Base-by-base conservation (phyloP, 2,888 invertebrate species). In the Epicampocera succincta region DNA sequence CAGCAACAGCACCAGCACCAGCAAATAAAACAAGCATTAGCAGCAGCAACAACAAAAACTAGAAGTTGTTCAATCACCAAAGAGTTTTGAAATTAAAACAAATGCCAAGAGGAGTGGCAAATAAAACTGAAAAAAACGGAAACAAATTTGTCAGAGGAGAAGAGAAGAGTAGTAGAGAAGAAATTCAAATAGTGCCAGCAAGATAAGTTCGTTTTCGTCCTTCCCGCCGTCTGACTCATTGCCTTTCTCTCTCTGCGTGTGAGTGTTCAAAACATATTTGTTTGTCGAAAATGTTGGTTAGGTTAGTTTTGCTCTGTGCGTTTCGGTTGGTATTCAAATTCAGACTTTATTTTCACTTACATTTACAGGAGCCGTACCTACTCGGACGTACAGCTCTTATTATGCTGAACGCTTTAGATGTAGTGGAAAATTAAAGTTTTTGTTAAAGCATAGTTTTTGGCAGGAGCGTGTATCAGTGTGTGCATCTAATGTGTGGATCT, bases 71-170 rank as follows among this genome's bases (percentile, higher is more conserved):
- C 76, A 69, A 76, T 76, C 76, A 69, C 69, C 66, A 76, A 76
- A 76, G 76, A 76, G 69, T 76, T 80, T 58, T 58, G 21, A 75
- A 73, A 73, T 72, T 72, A 65, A 66, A 58, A 73, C 33, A 46
- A 58, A 33, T 44, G 60, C 56, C 56, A 58, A 66, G 74, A 61
- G 69, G 33, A 52, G 60, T 44, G 42, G 54, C 56, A 54, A 33
- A 29, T 19, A 17, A 21, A 38, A 54, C 2, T 48, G 4, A 13
- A 2, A 46, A 13, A 38, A 6, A 29, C 15, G 25, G 25, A 40
- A 48, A 25, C 12, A 15, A 3, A 12, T 6, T 8, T 21, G 3
- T 9, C 15, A 25, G 40, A 33, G 0, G 40, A 42, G 19, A 2
- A 13, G 42, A 46, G n/a, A 38, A 11, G 44, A 3, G 12, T 46